Evolutionary conservation across 1,140 invertebrate species (phyloP).

Genomic region (Drosophila lacertosa): DNA sequence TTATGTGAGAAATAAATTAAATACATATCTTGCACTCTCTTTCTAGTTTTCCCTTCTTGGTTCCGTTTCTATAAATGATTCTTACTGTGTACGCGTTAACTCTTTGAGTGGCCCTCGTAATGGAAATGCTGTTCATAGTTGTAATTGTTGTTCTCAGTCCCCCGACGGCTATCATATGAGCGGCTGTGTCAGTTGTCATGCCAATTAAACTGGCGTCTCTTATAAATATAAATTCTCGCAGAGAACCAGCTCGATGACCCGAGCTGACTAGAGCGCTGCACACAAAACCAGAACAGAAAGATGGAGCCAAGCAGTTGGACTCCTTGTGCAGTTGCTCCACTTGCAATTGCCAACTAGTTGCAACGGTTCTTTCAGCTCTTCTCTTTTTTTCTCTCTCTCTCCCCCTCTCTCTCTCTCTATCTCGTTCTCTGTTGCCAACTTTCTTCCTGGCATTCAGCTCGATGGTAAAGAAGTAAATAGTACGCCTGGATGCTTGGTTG

Average conservation of each 20-base stretch:
- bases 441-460: conserved; percentile 53
- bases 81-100: background rate
- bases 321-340: conserved; percentile 66
- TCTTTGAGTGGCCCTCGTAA: background rate
- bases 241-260: conserved; percentile 13
- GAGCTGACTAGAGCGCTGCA: background rate
- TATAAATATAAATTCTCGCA: conserved; percentile 62
- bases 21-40: background rate
- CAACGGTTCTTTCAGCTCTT: conserved; percentile 64
- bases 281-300: conserved; percentile 33
- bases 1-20: no score
- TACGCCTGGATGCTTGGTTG: conserved; percentile 33
- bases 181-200: conserved; percentile 62
- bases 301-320: conserved; percentile 20
- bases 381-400: background rate
- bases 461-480: conserved; percentile 25
- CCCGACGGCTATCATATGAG: conserved; percentile 25
- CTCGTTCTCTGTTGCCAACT: conserved; percentile 8
- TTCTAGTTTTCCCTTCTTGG: background rate
- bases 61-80: background rate
- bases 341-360: conserved; percentile 57
- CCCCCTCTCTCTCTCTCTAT: conserved; percentile 8
- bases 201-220: conserved; percentile 64
- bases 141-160: conserved; percentile 18
- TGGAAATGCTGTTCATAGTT: background rate